Evolutionary conservation across 2,113 vertebrate genomes (phyloP).

Genomic region (Sula dactylatra): DNA sequence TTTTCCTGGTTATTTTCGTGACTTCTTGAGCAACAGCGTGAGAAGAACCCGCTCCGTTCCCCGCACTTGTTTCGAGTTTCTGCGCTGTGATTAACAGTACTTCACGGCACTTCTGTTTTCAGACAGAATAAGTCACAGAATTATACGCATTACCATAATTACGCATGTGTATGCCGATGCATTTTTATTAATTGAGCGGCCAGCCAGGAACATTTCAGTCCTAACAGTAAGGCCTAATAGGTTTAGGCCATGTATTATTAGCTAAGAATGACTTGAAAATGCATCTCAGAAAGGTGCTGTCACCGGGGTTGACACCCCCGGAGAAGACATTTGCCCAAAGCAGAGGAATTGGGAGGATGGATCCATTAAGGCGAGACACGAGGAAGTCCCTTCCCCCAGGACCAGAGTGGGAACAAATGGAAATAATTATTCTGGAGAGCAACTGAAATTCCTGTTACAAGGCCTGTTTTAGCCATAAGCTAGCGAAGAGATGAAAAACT

Average conservation of each 20-base stretch:
- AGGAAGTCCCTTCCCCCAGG: neutral
- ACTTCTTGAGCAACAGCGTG: neutral
- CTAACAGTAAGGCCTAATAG: neutral
- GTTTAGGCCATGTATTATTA: neutral
- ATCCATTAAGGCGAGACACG: neutral
- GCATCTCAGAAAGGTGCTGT: neutral
- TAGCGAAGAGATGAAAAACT: conserved; percentile 60
- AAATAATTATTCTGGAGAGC: conserved; percentile 35
- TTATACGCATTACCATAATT: neutral
- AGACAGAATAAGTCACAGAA: neutral
- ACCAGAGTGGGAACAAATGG: neutral
- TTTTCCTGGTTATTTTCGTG: neutral
- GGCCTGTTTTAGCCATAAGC: conserved; percentile 47
- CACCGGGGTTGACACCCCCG: neutral
- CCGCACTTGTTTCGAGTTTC: neutral
- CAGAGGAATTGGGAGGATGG: neutral
- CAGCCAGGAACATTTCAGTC: neutral
- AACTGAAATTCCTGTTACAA: neutral
- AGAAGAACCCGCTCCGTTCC: neutral
- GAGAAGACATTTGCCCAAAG: neutral
- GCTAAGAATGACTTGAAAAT: neutral
- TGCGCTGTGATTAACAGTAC: neutral
- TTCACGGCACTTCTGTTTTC: neutral
- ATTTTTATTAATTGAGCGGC: neutral
- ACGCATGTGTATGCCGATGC: neutral